A percentile compares a stretch with the other conserved stretches of the same genome.
Evolutionary conservation across 2,888 invertebrate genomes (phyloP).

Genomic region (Callyntrura sp.): DNA sequence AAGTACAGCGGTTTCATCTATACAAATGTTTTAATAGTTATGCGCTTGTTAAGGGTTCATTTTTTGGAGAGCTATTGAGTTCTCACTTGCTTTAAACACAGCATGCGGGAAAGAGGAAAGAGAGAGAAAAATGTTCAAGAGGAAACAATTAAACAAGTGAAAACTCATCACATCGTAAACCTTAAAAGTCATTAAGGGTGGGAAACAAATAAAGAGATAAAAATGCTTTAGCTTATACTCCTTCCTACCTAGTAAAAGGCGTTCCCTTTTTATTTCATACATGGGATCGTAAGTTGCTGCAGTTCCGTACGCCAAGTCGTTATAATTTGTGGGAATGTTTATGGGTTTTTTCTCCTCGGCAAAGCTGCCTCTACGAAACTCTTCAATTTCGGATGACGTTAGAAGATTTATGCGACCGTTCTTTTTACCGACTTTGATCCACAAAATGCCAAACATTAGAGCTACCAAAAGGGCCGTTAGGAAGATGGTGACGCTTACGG

Average conservation of each 20-base stretch:
- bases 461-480: constrained; percentile 66
- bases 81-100: too few species aligned
- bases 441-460: constrained; percentile 68
- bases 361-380: constrained; percentile 64
- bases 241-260: constrained; percentile 66
- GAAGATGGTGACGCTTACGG: constrained; percentile 71
- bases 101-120: too few species aligned
- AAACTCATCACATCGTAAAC: too few species aligned
- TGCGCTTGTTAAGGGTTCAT: too few species aligned
- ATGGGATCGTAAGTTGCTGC: constrained; percentile 52
- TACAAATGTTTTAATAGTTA: not conserved
- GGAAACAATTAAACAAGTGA: too few species aligned
- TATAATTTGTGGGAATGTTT: constrained; percentile 5
- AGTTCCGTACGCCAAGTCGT: constrained; percentile 47
- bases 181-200: too few species aligned
- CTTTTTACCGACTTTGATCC: constrained; percentile 72
- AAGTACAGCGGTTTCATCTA: constrained; percentile 78
- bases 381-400: constrained; percentile 76
- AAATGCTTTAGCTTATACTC: too few species aligned
- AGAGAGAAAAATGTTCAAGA: too few species aligned
- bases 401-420: constrained; percentile 62
- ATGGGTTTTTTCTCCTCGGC: constrained; percentile 46
- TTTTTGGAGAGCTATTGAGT: too few species aligned
- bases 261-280: constrained; percentile 69
- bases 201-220: too few species aligned